A percentile compares a stretch with the other conserved stretches of the same genome.
Conservation (phyloP, 2,113 vertebrate species). For the Silurus asotus region DNA sequence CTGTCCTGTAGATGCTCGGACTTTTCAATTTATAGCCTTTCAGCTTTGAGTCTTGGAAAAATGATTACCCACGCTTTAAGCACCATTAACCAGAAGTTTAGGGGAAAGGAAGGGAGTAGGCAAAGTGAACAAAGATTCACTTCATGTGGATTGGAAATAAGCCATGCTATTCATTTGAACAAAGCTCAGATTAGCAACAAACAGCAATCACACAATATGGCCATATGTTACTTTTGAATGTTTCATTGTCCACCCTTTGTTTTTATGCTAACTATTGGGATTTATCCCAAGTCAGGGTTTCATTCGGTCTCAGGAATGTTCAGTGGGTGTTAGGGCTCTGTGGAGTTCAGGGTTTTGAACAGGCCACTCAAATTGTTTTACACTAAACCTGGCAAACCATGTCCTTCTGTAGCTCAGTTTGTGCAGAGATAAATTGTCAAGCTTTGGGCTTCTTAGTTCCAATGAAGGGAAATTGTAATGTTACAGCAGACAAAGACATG, state of each 20-base stretch:
- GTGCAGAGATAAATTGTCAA: neutral
- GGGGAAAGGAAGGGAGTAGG: neutral
- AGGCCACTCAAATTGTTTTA: neutral
- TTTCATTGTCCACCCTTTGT: neutral
- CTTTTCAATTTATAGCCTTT: neutral
- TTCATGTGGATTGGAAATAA: neutral
- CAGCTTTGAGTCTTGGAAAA: slow-evolving; percentile 4
- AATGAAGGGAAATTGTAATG: neutral
- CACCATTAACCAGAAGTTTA: neutral
- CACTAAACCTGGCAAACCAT: neutral
- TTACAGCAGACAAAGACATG: neutral
- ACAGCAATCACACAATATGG: neutral
- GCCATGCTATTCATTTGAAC: neutral
- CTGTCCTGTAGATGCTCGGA: neutral
- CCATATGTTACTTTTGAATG: neutral
- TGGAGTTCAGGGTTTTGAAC: neutral
- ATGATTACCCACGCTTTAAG: neutral
- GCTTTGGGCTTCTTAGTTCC: neutral
- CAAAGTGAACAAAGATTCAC: slow-evolving; percentile 18
- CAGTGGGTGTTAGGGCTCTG: neutral
- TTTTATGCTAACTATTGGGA: neutral
- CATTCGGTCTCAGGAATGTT: neutral
- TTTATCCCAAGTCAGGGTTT: neutral
- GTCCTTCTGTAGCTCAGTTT: neutral
- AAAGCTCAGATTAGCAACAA: neutral